Conservation (phyloP, 2,113 vertebrate species). For the Thymallus thymallus region DNA sequence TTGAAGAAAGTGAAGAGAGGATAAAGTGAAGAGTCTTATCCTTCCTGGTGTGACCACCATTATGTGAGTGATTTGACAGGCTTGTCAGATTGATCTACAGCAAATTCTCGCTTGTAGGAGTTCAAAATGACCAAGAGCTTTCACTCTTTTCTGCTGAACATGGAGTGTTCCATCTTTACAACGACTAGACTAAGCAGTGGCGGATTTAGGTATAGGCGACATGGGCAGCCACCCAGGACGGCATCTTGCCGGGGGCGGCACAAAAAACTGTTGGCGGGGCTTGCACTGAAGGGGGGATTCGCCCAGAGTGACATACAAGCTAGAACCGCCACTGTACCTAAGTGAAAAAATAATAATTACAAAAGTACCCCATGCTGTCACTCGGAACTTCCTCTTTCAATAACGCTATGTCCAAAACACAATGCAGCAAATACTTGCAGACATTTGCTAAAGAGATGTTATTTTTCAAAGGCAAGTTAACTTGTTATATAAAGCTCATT, state of each 20-base stretch:
- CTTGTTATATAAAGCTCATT: neutral
- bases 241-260: no score
- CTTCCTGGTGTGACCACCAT: neutral
- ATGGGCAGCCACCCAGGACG: no score
- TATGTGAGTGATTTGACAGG: conserved; percentile 10
- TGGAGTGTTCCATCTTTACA: neutral
- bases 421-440: no score
- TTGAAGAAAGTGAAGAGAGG: neutral
- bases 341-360: neutral
- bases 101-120: conserved; percentile 2
- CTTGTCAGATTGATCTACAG: neutral
- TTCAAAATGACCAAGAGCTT: conserved; percentile 3
- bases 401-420: no score
- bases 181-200: no score
- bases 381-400: no score
- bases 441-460: neutral
- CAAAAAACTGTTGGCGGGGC: no score
- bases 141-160: neutral
- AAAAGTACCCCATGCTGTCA: neutral
- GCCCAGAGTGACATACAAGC: no score
- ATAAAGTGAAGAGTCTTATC: neutral
- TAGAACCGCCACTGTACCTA: no score
- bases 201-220: no score
- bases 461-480: neutral
- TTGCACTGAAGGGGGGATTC: no score